These are phyloP conservation scores for Neocrepidodera transversa DNA, from an alignment of 2,888 invertebrate genomes.

Conservation along the genomic window DNA sequence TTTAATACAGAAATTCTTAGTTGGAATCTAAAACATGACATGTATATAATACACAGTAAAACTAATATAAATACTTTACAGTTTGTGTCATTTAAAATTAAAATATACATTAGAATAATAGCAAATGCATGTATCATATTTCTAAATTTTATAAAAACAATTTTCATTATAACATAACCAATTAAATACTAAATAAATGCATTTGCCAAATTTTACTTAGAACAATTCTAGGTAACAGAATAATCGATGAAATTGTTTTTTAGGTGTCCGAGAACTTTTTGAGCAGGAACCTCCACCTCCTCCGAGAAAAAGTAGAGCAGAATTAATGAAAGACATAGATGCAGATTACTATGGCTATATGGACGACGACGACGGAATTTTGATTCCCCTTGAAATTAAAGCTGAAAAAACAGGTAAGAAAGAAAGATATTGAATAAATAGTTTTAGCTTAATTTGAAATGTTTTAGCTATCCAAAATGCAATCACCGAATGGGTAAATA, in stretches of 20 bases:
- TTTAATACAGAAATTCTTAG: background rate
- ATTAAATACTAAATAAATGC: background rate
- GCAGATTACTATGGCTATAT: constrained; percentile 99
- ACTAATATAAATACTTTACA: background rate
- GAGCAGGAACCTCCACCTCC: constrained; percentile 94
- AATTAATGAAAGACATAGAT: constrained; percentile 97
- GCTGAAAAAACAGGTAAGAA: constrained; percentile 74
- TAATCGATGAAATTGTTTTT: background rate
- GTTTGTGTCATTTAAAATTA: background rate
- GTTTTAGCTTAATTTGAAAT: constrained; percentile 10
- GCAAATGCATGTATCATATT: too few species aligned
- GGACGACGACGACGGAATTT: constrained; percentile 97
- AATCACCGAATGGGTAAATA: constrained; percentile 76
- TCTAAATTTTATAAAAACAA: too few species aligned
- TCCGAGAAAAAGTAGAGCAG: constrained; percentile 90
- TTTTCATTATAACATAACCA: too few species aligned
- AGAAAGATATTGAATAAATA: background rate
- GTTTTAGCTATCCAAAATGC: constrained; percentile 65
- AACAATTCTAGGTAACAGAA: background rate
- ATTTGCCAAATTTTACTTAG: background rate
- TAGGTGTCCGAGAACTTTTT: constrained; percentile 94
- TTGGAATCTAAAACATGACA: background rate
- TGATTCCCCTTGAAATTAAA: constrained; percentile 85
- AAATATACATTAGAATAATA: background rate
- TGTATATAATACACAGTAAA: background rate